phyloP scores from a whole-genome alignment of 2,888 invertebrate species.

The Athalia rosae region DNA sequence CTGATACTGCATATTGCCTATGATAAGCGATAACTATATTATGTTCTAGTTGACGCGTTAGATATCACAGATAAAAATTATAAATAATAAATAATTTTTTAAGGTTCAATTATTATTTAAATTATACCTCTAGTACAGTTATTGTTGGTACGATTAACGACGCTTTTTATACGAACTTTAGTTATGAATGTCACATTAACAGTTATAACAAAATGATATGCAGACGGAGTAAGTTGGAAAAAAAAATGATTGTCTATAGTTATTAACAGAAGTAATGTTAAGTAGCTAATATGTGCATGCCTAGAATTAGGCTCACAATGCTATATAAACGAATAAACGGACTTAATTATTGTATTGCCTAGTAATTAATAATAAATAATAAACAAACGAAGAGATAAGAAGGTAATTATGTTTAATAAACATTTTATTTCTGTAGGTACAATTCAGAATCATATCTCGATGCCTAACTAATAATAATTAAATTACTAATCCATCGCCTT shows the following conservation, averaged over 20 bases:
- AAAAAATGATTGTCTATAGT: constrained; percentile 70
- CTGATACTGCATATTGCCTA: constrained; percentile 27
- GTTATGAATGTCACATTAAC: constrained; percentile 71
- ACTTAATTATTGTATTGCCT: constrained; percentile 73
- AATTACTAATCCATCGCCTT: too few relatives aligned
- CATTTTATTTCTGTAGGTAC: too few relatives aligned
- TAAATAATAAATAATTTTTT: constrained; percentile 67
- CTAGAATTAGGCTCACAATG: constrained; percentile 60
- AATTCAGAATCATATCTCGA: too few relatives aligned
- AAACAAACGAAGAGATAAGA: constrained; percentile 29
- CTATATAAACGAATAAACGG: constrained; percentile 73
- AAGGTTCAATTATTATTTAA: constrained; percentile 68
- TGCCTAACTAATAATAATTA: too few relatives aligned
- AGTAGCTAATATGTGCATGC: constrained; percentile 57
- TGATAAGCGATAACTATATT: constrained; percentile 35
- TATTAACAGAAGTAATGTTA: constrained; percentile 68
- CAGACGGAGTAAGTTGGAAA: constrained; percentile 50
- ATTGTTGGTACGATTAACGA: constrained; percentile 70
- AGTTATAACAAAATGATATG: constrained; percentile 58
- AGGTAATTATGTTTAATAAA: neutral
- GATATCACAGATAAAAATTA: constrained; percentile 55
- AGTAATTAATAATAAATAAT: constrained; percentile 68
- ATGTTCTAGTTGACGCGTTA: constrained; percentile 48
- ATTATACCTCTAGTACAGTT: constrained; percentile 59
- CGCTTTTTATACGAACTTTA: constrained; percentile 73